phyloP scores from a whole-genome alignment of 2,888 invertebrate genomes.

The Thymelicus acteon region DNA sequence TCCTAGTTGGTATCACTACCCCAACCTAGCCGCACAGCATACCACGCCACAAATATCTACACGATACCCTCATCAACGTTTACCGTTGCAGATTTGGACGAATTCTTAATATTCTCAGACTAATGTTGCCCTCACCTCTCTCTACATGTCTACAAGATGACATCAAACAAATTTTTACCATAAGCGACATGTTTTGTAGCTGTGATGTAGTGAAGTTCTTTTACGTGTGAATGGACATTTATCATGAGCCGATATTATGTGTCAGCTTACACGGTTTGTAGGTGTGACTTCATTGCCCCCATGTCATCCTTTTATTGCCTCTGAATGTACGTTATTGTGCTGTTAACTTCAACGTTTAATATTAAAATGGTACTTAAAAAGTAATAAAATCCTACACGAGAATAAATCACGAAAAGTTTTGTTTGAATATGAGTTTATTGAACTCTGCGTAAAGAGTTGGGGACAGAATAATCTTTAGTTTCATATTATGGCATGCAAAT shows the following conservation, averaged over 20 bases:
- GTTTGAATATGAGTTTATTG: neutral
- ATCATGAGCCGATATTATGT: constrained; percentile 32
- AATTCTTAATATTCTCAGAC: no score
- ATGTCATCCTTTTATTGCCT: constrained; percentile 58
- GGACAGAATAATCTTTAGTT: no score
- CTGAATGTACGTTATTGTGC: constrained; percentile 38
- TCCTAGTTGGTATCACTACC: no score
- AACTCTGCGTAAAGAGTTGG: neutral
- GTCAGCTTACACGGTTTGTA: constrained; percentile 53
- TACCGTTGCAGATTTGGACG: no score
- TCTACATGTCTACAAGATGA: no score
- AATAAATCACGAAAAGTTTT: neutral
- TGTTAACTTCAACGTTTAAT: constrained; percentile 17
- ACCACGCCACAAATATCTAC: no score
- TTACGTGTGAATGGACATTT: neutral
- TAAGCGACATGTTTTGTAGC: neutral
- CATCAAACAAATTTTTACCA: neutral
- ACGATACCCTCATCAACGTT: no score
- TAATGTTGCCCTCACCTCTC: no score
- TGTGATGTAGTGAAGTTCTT: neutral
- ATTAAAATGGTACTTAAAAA: constrained; percentile 15
- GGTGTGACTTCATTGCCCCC: constrained; percentile 54
- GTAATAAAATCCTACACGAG: neutral
- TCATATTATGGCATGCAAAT: no score
- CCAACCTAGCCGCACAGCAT: no score